Base-by-base conservation (phyloP, 2,113 vertebrate species). In the Entelurus aequoreus region DNA sequence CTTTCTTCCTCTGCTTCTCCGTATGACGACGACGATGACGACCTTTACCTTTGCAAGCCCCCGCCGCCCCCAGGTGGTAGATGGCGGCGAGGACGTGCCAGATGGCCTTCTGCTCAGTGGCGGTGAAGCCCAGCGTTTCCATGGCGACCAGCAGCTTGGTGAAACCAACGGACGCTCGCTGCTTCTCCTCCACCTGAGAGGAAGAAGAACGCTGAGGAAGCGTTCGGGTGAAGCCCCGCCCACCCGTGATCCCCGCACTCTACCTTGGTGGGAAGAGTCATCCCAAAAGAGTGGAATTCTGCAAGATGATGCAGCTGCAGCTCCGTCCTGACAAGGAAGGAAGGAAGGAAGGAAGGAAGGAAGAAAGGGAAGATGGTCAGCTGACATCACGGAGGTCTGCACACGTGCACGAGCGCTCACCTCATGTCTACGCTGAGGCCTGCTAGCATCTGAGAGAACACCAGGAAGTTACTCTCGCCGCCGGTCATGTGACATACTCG, bases 391-490 rank as follows among this genome's bases (percentile, higher is more conserved):
- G 49, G 19, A 16, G 49, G 19, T 21, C 8, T n/a, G 49, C 15
- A 19, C 8, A 9, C 14, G 10, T 11, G 55, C 15, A 51, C 6
- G 1, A 44, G 55, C 19, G 6, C 9, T 66, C 65, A 86, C 95
- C 94, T 95, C 80, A 93, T 90, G 3, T 93, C 92, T 6, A 75
- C n/a, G 54, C 90, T 92, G 78, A 95, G 69, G 38, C 97, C 96
- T 0, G 92, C 92, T 71, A 99, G 77, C 94, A 99, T 88, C 86
- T 97, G 93, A 0, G 91, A 82, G 82, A 99, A 98, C 5, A 98
- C 63, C 62, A 93, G 86, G 82, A 99, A 99, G 83, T 71, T 94
- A 75, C 92, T 91, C 79, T 98, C 95, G 8, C 91, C 92, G 0
- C 78, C 77, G 0, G 88, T 92, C 62, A 77, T 89, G 79, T 86